These are phyloP conservation scores for Dromas ardeola DNA, from an alignment of 2,113 vertebrate species.

Conservation along the genomic window DNA sequence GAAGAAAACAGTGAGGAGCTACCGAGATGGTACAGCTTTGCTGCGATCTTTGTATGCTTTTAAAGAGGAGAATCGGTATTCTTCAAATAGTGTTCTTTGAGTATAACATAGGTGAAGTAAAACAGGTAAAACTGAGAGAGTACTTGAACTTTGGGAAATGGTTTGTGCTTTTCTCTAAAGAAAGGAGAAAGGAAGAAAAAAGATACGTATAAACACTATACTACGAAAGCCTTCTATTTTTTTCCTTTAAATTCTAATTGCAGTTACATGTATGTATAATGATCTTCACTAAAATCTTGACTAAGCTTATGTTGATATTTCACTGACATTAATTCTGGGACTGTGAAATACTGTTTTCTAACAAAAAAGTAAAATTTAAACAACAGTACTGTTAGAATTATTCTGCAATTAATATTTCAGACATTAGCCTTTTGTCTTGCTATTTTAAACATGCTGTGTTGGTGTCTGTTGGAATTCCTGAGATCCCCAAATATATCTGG, in stretches of 20 bases:
- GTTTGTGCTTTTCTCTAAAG: not conserved
- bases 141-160: not conserved
- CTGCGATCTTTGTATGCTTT: not conserved
- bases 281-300: not conserved
- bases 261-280: not conserved
- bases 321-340: not conserved
- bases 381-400: not conserved
- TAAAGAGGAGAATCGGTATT: not conserved
- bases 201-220: rapidly evolving
- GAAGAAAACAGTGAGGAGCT: not conserved
- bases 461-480: not conserved
- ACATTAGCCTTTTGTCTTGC: not conserved
- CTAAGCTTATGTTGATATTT: not conserved
- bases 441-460: not conserved
- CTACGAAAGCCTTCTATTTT: not conserved
- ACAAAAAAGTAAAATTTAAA: not conserved
- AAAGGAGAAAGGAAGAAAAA: not conserved
- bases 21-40: not conserved
- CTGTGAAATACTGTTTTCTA: not conserved
- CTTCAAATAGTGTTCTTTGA: not conserved
- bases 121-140: not conserved
- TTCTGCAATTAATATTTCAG: not conserved
- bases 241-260: not conserved
- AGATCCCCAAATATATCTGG: not conserved
- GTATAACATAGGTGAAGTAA: not conserved